Percentiles rank a stretch among this genome's conserved stretches.
Conservation (phyloP, 2,888 invertebrate genomes). For the Hipparchia sbordonii region DNA sequence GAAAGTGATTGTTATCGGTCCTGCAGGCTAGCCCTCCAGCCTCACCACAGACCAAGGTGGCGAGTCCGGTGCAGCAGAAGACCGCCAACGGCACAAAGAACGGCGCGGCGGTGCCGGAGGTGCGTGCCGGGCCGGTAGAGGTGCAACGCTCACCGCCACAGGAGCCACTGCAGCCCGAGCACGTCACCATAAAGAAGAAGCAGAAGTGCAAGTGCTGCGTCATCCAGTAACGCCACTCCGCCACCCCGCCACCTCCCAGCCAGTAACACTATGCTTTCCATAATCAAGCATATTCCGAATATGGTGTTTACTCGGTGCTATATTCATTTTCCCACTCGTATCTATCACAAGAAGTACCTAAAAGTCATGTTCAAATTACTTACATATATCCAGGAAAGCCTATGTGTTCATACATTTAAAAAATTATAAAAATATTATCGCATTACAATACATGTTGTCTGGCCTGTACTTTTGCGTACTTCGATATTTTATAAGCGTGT, state of each 20-base stretch:
- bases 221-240: conserved; percentile 86
- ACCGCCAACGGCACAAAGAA: conserved; percentile 79
- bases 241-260: conserved; percentile 40
- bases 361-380: conserved; percentile 37
- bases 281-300: conserved; percentile 47
- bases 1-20: not conserved
- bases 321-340: conserved; percentile 53
- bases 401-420: conserved; percentile 47
- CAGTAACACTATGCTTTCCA: conserved; percentile 61
- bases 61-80: conserved; percentile 65
- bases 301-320: conserved; percentile 74
- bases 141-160: conserved; percentile 90
- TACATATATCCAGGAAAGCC: conserved; percentile 34
- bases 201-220: conserved; percentile 98
- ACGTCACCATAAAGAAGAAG: conserved; percentile 96
- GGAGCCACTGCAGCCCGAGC: conserved; percentile 92
- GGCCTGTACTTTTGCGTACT: conserved; percentile 39
- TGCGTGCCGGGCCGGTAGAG: conserved; percentile 83
- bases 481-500: conserved; percentile 35
- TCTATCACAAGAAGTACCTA: conserved; percentile 49
- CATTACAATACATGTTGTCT: conserved; percentile 23
- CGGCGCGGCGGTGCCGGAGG: conserved; percentile 62
- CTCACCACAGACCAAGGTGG: conserved; percentile 68
- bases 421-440: conserved; percentile 15
- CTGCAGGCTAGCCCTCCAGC: conserved; percentile 64